Evolutionary conservation across 2,888 invertebrate genomes (phyloP).

Genomic region (Hyposoter dolosus): DNA sequence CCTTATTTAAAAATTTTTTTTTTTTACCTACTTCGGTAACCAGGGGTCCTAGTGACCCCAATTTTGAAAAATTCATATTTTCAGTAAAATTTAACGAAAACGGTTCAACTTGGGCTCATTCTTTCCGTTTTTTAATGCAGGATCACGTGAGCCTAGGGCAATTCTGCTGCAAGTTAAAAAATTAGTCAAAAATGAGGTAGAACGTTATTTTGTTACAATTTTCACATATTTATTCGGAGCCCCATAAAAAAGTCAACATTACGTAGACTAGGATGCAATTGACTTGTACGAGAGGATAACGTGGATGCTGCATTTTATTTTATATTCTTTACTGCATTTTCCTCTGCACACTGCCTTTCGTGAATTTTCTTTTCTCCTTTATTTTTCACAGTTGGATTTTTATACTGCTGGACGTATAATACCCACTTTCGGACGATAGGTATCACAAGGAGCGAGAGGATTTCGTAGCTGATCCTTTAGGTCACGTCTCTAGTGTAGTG

Average conservation of each 20-base stretch:
- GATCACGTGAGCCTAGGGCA: too few relatives aligned
- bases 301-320: constrained; percentile 9
- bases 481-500: constrained; percentile 49
- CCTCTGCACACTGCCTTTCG: not conserved
- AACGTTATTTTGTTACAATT: not conserved
- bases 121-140: too few relatives aligned
- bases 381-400: constrained; percentile 48
- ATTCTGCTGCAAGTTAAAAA: too few relatives aligned
- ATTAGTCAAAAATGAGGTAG: too few relatives aligned
- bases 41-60: too few relatives aligned
- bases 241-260: not conserved
- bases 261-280: not conserved
- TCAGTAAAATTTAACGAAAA: too few relatives aligned
- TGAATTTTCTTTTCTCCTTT: constrained; percentile 10
- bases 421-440: constrained; percentile 69
- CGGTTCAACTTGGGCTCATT: too few relatives aligned
- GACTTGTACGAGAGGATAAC: constrained; percentile 16
- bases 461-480: constrained; percentile 64
- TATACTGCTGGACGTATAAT: constrained; percentile 61
- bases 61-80: too few relatives aligned
- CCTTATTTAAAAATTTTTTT: too few relatives aligned
- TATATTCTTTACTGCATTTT: constrained; percentile 33
- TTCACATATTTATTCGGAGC: not conserved
- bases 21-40: too few relatives aligned
- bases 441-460: constrained; percentile 62